Evolutionary conservation across 2,113 vertebrate genomes (phyloP).

Genomic region (Corydoras sp.): DNA sequence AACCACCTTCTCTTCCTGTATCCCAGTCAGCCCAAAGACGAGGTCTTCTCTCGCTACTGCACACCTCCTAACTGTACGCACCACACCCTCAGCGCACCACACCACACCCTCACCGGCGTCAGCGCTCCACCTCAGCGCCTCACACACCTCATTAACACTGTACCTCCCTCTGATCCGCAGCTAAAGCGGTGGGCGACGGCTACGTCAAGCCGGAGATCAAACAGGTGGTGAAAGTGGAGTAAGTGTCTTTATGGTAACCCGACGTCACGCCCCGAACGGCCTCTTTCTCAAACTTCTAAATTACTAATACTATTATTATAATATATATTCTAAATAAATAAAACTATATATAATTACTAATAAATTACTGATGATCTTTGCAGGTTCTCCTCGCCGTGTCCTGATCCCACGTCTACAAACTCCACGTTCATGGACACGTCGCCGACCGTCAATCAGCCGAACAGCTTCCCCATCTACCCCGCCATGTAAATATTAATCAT

Average conservation of each 20-base stretch:
- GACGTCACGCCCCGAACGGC: neutral
- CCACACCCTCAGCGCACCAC: neutral
- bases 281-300: neutral
- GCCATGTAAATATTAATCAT: constrained; percentile 80
- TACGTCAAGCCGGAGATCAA: constrained; percentile 98
- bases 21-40: constrained; percentile 89
- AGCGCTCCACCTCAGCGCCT: too few relatives aligned
- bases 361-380: neutral
- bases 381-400: constrained; percentile 77
- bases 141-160: neutral
- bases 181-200: constrained; percentile 84
- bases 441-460: constrained; percentile 75
- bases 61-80: constrained; percentile 67
- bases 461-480: constrained; percentile 76
- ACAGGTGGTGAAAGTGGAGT: constrained; percentile 94
- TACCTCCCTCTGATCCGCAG: constrained; percentile 50
- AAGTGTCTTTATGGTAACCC: constrained; percentile 58
- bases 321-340: too few relatives aligned
- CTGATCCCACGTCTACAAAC: constrained; percentile 69
- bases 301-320: neutral
- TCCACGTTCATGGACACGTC: constrained; percentile 91
- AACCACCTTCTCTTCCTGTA: constrained; percentile 93
- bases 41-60: constrained; percentile 98
- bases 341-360: neutral
- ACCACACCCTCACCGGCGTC: neutral